Evolutionary conservation across 2,797 vertebrate species (phyloP), one percentile per base, ranked within the genome.

Genomic region (Novumbra hubbsi): DNA sequence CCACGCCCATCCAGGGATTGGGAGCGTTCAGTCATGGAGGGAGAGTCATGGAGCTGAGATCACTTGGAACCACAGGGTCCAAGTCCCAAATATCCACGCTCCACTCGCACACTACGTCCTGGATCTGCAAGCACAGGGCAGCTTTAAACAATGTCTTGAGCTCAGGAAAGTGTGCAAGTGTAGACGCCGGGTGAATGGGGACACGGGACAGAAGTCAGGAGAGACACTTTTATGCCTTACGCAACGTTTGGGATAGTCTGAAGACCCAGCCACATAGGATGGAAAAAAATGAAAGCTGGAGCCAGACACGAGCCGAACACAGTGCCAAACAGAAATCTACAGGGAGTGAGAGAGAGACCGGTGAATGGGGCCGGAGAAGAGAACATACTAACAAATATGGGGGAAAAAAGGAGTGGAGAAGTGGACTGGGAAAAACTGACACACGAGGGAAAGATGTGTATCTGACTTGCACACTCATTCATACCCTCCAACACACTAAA

Each of bases 241-340:
- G 19, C 55, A 60, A 60, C 55, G 24, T 21, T 21, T 72, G 50
- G 64, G 66, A 67, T 50, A 72, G 68, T 71, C 41, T n/a, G 41
- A 38, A 28, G 41, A 76, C 72, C 45, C 17, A 17, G 48, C 74
- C 73, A 66, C 30, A 49, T 14, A 38, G 41, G 69, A 76, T 67
- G 75, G 72, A 85, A 81, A 84, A 82, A 76, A 79, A 73, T 77
- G 55, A 50, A 12, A 38, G 28, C 71, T 48, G 34, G 76, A 50
- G 27, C 66, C 71, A 73, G 28, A 68, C 27, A 74, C 15, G 66
- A 62, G 52, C 38, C 70, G 68, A 15, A 50, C 52, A 32, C 34
- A 8, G 21, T 38, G 63, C 34, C 70, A 45, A 49, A 30, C 41
- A 45, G 14, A 19, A 38, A 24, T 50, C 12, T 50, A 28, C 57